Conservation (phyloP, 1,140 invertebrate species). For the Zaprionus lachaisei region DNA sequence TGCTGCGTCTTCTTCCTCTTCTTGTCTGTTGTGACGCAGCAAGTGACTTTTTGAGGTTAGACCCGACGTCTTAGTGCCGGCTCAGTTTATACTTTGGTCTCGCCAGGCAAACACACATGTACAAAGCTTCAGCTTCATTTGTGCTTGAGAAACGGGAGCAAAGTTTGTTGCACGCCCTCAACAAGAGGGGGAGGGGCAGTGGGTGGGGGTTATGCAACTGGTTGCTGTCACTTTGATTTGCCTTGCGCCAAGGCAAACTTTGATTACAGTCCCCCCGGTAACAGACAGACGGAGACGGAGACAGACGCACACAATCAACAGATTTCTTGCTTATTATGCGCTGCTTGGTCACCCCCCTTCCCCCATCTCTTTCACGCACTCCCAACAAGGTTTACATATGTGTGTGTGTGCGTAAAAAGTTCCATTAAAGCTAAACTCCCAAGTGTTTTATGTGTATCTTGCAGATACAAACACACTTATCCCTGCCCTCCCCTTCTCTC, state of each 20-base stretch:
- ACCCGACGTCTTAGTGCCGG: background rate
- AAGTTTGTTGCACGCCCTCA: slow-evolving; percentile 11
- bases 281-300: background rate
- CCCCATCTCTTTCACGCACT: background rate
- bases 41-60: slow-evolving; percentile 60
- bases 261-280: slow-evolving; percentile 42
- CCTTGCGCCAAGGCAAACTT: slow-evolving; percentile 29
- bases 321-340: slow-evolving; percentile 64
- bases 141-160: slow-evolving; percentile 8
- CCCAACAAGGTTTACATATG: background rate
- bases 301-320: slow-evolving; percentile 47
- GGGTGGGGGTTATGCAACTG: slow-evolving; percentile 39
- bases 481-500: background rate
- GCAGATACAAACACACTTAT: background rate
- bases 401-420: slow-evolving; percentile 51
- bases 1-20: slow-evolving; percentile 7
- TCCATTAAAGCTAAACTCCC: slow-evolving; percentile 55
- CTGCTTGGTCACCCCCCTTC: slow-evolving; percentile 25
- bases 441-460: slow-evolving; percentile 49
- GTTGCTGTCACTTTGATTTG: slow-evolving; percentile 50
- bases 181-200: background rate
- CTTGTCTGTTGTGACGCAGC: slow-evolving; percentile 12
- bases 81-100: background rate
- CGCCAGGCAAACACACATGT: background rate
- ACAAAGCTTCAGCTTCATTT: slow-evolving; percentile 47